A percentile compares a stretch with the other conserved stretches of the same genome.
Evolutionary conservation across 2,888 invertebrate species (phyloP).

Genomic region (Perizoma flavofasciatum): DNA sequence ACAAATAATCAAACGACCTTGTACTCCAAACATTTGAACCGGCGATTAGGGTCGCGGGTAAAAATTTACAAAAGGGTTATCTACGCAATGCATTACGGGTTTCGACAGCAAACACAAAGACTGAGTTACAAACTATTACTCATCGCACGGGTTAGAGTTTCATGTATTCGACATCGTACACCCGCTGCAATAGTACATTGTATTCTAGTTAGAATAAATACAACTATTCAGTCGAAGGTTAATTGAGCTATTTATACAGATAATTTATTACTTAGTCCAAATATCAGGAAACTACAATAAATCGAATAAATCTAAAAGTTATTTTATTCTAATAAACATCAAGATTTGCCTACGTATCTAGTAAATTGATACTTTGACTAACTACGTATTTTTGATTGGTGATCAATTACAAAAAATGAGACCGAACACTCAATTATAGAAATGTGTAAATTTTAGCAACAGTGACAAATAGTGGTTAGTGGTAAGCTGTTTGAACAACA

Average conservation of each 20-base stretch:
- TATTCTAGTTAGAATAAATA: conserved; percentile 6
- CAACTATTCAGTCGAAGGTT: conserved; percentile 7
- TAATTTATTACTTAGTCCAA: neutral
- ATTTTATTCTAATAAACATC: neutral
- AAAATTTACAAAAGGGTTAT: conserved; percentile 30
- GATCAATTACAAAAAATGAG: conserved; percentile 10
- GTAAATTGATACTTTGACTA: conserved; percentile 1
- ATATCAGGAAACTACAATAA: neutral
- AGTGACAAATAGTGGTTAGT: conserved; percentile 22
- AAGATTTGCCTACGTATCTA: too few species aligned
- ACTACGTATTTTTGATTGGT: neutral
- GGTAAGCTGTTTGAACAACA: conserved; percentile 14
- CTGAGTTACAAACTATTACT: conserved; percentile 45
- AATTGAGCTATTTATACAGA: conserved; percentile 5
- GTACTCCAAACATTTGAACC: too few species aligned
- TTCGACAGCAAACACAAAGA: conserved; percentile 48
- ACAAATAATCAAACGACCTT: too few species aligned
- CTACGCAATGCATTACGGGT: conserved; percentile 29
- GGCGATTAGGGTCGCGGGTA: too few species aligned
- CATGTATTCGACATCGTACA: conserved; percentile 44
- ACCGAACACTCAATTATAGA: conserved; percentile 11
- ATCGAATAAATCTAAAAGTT: neutral
- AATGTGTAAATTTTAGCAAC: conserved; percentile 16
- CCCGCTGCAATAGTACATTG: conserved; percentile 39
- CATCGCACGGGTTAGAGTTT: conserved; percentile 46